A percentile compares a stretch with the other conserved stretches of the same genome.
These are phyloP conservation scores for Meteorus sp. DNA, from an alignment of 1,140 invertebrate genomes.

Conservation along the genomic window DNA sequence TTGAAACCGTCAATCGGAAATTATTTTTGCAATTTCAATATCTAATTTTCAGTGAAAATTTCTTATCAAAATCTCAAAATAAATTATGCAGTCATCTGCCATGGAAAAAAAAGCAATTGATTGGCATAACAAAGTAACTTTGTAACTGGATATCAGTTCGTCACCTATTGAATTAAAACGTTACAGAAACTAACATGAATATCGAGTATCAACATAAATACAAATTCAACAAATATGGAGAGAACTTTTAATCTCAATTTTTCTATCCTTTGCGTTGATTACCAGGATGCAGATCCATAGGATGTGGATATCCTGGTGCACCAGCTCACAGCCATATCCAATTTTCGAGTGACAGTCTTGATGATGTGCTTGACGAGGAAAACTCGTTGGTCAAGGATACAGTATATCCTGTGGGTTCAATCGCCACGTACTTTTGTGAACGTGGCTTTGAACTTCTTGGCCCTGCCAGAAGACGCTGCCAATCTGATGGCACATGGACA, in stretches of 20 bases:
- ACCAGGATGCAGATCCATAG: constrained; percentile 38
- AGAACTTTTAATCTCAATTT: constrained; percentile 10
- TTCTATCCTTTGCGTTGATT: constrained; percentile 23
- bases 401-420: constrained; percentile 65
- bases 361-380: constrained; percentile 54
- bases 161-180: too few species aligned
- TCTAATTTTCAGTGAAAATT: too few species aligned
- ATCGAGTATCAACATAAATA: too few species aligned
- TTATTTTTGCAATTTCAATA: too few species aligned
- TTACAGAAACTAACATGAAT: too few species aligned
- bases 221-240: too few species aligned
- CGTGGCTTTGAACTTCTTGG: constrained; percentile 89
- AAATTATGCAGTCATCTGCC: too few species aligned
- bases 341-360: constrained; percentile 63
- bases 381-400: constrained; percentile 60
- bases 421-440: constrained; percentile 87
- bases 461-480: constrained; percentile 77
- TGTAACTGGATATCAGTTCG: too few species aligned
- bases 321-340: constrained; percentile 83
- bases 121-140: too few species aligned
- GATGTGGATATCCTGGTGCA: constrained; percentile 88
- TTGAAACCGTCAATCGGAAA: too few species aligned
- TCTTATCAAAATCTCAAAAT: too few species aligned
- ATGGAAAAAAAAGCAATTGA: too few species aligned
- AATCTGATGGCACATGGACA: constrained; percentile 76